Percentiles rank a stretch among this genome's conserved stretches.
Conservation (phyloP, 2,888 invertebrate genomes). For the Lissonota sp. region DNA sequence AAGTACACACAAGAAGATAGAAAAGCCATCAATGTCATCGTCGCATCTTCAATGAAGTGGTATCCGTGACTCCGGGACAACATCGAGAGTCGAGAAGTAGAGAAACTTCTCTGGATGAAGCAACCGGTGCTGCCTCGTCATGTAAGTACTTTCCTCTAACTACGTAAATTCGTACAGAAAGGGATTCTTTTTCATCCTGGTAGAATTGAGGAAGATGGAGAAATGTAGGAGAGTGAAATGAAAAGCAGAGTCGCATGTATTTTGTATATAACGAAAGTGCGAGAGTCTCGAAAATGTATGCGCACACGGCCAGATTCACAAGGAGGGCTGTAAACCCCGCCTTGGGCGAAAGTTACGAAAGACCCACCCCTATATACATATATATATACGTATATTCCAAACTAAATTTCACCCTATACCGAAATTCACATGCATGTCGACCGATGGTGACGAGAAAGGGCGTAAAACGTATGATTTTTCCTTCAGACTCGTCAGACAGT, state of each 20-base stretch:
- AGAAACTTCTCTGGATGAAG: constrained; percentile 13
- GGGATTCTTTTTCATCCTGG: constrained; percentile 71
- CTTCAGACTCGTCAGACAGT: too few relatives aligned
- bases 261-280: constrained; percentile 33
- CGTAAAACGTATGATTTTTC: constrained; percentile 3
- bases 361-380: constrained; percentile 66
- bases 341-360: constrained; percentile 79
- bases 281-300: constrained; percentile 80
- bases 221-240: constrained; percentile 48
- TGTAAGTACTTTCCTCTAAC: constrained; percentile 1
- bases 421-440: constrained; percentile 28
- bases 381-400: constrained; percentile 57
- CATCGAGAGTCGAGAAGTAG: constrained; percentile 16
- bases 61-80: constrained; percentile 42
- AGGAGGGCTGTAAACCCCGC: constrained; percentile 83
- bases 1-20: constrained; percentile 42
- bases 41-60: constrained; percentile 19
- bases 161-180: constrained; percentile 64
- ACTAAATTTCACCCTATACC: constrained; percentile 70
- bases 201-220: constrained; percentile 68
- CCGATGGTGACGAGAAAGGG: constrained; percentile 7
- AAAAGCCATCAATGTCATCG: constrained; percentile 49
- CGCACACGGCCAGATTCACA: constrained; percentile 84
- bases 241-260: constrained; percentile 47
- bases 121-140: constrained; percentile 35